These are phyloP conservation scores for Cromileptes altivelis DNA, from an alignment of 2,113 vertebrate genomes.

Conservation along the genomic window DNA sequence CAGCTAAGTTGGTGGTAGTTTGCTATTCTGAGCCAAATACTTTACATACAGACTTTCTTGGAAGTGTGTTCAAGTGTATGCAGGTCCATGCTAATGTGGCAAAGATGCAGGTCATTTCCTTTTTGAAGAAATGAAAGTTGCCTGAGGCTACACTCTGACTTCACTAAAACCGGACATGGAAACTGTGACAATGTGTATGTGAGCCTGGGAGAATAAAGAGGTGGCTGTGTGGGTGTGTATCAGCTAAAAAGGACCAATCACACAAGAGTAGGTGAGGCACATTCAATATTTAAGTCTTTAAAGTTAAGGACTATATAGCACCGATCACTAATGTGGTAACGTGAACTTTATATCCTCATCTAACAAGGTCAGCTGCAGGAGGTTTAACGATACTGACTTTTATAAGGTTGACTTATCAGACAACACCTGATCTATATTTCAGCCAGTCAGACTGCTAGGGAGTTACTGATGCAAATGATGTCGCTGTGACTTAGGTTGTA, in stretches of 20 bases:
- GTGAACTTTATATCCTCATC: neutral
- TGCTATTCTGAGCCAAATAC: conserved; percentile 41
- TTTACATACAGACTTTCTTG: conserved; percentile 41
- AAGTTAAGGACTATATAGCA: neutral
- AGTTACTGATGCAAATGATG: conserved; percentile 10
- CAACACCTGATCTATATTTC: conserved; percentile 28
- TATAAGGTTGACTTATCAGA: conserved; percentile 9
- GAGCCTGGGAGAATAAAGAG: conserved; percentile 44
- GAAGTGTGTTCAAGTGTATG: conserved; percentile 43
- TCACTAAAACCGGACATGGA: conserved; percentile 70
- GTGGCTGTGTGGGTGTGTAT: conserved; percentile 9
- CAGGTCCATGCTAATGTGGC: conserved; percentile 58
- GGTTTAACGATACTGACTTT: neutral
- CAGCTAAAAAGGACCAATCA: conserved; percentile 21
- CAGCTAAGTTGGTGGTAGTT: conserved; percentile 10
- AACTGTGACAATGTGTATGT: conserved; percentile 65
- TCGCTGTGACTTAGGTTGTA: conserved; percentile 4
- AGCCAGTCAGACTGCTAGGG: neutral
- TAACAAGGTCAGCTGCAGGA: conserved; percentile 19
- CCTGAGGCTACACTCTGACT: conserved; percentile 65
- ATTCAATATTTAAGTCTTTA: conserved; percentile 1
- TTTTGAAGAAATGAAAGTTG: conserved; percentile 59
- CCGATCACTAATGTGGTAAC: neutral
- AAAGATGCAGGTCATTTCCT: conserved; percentile 75
- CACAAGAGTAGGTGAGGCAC: neutral